phyloP scores from a whole-genome alignment of 2,888 invertebrate species.

The Microdon myrmicae region DNA sequence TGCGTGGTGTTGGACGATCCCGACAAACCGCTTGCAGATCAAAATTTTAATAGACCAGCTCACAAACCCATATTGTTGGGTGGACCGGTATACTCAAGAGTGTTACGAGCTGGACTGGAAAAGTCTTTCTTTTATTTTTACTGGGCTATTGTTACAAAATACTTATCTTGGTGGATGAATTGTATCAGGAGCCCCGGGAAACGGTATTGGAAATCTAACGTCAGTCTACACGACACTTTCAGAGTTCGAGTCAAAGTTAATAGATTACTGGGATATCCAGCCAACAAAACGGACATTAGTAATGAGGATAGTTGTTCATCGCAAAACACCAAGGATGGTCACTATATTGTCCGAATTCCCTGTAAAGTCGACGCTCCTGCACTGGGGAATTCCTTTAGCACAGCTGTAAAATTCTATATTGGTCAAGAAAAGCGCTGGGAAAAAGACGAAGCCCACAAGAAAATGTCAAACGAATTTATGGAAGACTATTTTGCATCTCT shows the following conservation, averaged over 20 bases:
- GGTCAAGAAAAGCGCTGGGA: too few species aligned
- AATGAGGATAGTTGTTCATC: conserved; percentile 1
- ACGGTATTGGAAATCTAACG: conserved; percentile 3
- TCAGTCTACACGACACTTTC: neutral
- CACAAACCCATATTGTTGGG: neutral
- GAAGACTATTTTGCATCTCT: too few species aligned
- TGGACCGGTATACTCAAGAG: neutral
- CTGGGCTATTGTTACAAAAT: neutral
- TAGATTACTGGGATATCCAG: conserved; percentile 1
- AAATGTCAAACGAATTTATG: too few species aligned
- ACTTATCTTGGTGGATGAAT: conserved; percentile 2
- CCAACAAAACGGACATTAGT: neutral
- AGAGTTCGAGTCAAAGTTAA: neutral
- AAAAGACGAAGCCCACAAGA: too few species aligned
- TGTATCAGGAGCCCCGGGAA: neutral
- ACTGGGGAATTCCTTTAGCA: too few species aligned
- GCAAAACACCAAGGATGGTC: conserved; percentile 2
- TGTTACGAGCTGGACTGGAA: conserved; percentile 1
- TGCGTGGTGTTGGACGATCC: too few species aligned
- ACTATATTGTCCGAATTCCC: too few species aligned
- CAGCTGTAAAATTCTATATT: too few species aligned
- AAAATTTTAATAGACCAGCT: too few species aligned
- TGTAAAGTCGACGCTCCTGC: too few species aligned
- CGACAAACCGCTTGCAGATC: neutral
- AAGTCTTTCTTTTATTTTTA: too few species aligned